Base-by-base conservation (phyloP, 2,888 invertebrate species). In the Polietes domitor region DNA sequence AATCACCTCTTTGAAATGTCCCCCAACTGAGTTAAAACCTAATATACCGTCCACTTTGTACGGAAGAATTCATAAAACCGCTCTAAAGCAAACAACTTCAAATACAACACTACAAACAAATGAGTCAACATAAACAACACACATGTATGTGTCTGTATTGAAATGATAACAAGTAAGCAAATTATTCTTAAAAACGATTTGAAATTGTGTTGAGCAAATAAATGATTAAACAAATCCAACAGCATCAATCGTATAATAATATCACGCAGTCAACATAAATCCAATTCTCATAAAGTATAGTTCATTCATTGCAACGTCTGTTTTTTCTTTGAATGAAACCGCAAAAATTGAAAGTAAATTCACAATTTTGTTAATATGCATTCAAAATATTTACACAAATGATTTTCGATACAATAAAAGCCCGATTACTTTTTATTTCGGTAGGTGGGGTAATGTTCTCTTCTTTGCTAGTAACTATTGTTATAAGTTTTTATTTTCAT, bases 111-210 rank as follows among this genome's bases (percentile, higher is more conserved):
- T 4, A 61, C 28, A 61, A 61, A 61, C 15, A 15, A 47, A 47
- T 55, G 55, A 55, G 55, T 55, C 55, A 55, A 4, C 4, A 32
- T 47, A 47, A 47, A 47, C 41, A 24, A 21, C n/a, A 61, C 28
- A 61, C 28, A 61, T 28, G 21, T 55, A 55, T 21, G 21, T 55
- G 21, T 55, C 55, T 21, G 21, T 19, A 55, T 55, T 21, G 21
- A 21, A 55, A 55, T 55, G 9, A 61, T 61, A 28, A 2, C 0
- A 61, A 28, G 3, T 3, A 61, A 61, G 15, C 28, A 28, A 61
- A 28, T 61, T 61, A 61, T 61, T 61, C 61, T 61, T 61, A 28
- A 61, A 61, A 32, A 32, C 61, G 61, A n/a, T 61, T 61, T 61
- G 9, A 17, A 61, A n/a, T 26, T 58, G 26, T 61, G 4, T 12